These are phyloP conservation scores for Penaeus vannamei DNA, from an alignment of 1,140 invertebrate genomes.

Conservation along the genomic window DNA sequence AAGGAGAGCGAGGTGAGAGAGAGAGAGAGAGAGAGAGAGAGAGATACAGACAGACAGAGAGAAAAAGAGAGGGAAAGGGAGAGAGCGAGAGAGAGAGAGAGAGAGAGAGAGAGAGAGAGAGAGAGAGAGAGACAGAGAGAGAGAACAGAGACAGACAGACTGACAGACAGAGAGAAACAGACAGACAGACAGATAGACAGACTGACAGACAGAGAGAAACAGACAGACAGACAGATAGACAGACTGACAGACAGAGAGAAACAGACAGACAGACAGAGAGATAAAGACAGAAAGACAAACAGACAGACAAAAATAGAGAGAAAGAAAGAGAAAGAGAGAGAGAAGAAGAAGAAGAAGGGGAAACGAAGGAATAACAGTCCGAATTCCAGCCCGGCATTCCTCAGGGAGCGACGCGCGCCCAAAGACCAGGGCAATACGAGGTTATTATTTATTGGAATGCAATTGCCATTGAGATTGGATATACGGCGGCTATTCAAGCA, in stretches of 20 bases:
- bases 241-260: no score
- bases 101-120: conserved; percentile 14
- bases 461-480: no score
- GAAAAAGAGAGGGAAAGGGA: not conserved
- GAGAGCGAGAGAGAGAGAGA: not conserved
- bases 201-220: not conserved
- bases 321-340: not conserved
- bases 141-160: not conserved
- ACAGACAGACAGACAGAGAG: no score
- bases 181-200: not conserved
- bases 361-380: not conserved
- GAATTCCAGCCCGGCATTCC: no score
- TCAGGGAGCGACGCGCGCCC: no score
- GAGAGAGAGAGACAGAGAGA: not conserved
- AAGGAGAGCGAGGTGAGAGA: not conserved
- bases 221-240: not conserved
- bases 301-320: no score
- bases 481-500: no score
- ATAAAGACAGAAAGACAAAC: no score
- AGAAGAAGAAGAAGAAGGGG: not conserved
- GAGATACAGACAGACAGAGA: not conserved
- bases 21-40: not conserved
- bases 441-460: no score
- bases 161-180: not conserved
- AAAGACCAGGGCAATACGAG: no score